phyloP scores from a whole-genome alignment of 2,888 invertebrate species.

The Exephanes ischioxanthus region DNA sequence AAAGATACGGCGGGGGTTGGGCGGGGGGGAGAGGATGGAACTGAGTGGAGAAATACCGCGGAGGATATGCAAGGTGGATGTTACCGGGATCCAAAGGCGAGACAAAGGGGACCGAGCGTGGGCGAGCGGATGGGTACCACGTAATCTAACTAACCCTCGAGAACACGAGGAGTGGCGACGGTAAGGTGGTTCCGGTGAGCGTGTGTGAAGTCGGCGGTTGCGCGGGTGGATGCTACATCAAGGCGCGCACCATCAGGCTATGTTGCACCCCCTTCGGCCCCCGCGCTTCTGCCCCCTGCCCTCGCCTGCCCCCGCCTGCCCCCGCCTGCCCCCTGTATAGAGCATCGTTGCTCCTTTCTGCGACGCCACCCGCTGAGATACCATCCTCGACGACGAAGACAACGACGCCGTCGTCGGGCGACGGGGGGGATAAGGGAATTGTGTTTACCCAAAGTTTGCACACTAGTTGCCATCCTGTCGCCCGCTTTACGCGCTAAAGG shows the following conservation, averaged over 20 bases:
- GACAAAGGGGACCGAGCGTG: conserved; percentile 25
- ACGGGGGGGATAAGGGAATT: conserved; percentile 80
- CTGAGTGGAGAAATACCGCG: not conserved
- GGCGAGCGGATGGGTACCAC: conserved; percentile 7
- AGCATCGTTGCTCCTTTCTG: not conserved
- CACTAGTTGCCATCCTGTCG: conserved; percentile 80
- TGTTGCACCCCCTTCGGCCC: not conserved
- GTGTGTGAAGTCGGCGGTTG: conserved; percentile 56
- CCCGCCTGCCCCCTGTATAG: not conserved
- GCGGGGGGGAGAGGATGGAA: too few relatives aligned
- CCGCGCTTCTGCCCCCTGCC: too few relatives aligned
- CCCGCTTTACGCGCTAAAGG: conserved; percentile 77
- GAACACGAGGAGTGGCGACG: conserved; percentile 20
- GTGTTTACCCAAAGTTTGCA: conserved; percentile 83
- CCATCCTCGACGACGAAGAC: conserved; percentile 25
- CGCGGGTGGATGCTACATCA: conserved; percentile 51
- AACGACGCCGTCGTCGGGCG: conserved; percentile 13
- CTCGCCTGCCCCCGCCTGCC: not conserved
- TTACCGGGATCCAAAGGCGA: not conserved
- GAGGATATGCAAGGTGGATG: conserved; percentile 1
- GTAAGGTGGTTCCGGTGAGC: conserved; percentile 21
- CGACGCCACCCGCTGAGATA: conserved; percentile 7
- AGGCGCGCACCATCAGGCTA: conserved; percentile 35
- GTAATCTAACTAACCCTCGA: conserved; percentile 49
- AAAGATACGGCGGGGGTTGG: not conserved